A percentile compares a stretch with the other conserved stretches of the same genome.
Evolutionary conservation across 2,797 vertebrate species (phyloP).

Genomic region (Periparus ater): DNA sequence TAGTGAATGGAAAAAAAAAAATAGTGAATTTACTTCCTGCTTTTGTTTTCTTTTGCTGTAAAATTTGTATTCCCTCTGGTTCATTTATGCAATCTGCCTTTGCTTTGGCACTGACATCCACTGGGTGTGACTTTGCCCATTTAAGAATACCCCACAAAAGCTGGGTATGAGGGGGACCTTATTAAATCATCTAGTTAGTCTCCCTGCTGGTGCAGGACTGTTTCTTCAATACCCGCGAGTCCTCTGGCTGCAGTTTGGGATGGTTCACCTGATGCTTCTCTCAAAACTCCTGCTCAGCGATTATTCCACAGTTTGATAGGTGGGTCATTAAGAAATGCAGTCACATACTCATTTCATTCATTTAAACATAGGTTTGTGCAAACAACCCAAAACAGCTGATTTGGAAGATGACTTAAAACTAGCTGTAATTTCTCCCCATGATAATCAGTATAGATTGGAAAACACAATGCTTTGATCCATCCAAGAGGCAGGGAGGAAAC

Average conservation of each 20-base stretch:
- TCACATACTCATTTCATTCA: background rate
- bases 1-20: background rate
- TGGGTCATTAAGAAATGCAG: background rate
- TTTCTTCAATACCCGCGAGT: background rate
- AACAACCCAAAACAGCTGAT: background rate
- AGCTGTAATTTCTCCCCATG: background rate
- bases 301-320: background rate
- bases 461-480: background rate
- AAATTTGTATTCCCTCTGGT: background rate
- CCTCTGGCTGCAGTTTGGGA: background rate
- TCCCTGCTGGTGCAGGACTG: background rate
- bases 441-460: background rate
- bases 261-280: background rate
- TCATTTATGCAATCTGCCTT: background rate
- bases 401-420: background rate
- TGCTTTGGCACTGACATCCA: background rate
- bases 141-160: background rate
- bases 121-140: background rate
- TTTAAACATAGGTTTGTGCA: background rate
- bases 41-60: slow-evolving; percentile 18
- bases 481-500: background rate
- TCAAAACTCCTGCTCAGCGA: background rate
- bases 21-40: background rate
- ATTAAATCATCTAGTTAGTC: background rate
- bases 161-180: background rate